Evolutionary conservation across 2,797 vertebrate species (phyloP).

Genomic region (Trachurus trachurus): DNA sequence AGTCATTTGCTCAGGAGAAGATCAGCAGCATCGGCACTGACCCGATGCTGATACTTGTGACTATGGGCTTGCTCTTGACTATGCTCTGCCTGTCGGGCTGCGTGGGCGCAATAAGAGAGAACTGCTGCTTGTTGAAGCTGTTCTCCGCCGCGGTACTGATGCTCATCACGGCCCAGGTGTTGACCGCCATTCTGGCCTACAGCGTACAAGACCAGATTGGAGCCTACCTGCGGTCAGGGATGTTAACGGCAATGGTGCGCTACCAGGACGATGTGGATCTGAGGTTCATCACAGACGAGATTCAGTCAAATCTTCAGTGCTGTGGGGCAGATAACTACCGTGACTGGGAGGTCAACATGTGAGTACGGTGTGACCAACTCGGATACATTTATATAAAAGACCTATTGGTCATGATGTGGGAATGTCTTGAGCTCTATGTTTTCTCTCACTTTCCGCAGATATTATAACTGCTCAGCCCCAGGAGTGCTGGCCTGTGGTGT

Average conservation of each 20-base stretch:
- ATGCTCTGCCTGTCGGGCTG: conserved; percentile 89
- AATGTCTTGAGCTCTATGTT: neutral
- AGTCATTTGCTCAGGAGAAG: conserved; percentile 82
- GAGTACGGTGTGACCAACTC: conserved; percentile 73
- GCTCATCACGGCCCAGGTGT: conserved; percentile 81
- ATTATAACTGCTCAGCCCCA: conserved; percentile 93
- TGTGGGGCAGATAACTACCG: conserved; percentile 90
- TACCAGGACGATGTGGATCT: conserved; percentile 93
- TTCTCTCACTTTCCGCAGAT: conserved; percentile 79
- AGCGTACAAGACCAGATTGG: conserved; percentile 82
- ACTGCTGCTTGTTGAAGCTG: conserved; percentile 85
- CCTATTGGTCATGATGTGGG: neutral
- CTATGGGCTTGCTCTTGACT: conserved; percentile 83
- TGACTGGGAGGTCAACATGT: conserved; percentile 93
- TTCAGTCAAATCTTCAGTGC: conserved; percentile 91
- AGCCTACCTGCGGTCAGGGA: conserved; percentile 76
- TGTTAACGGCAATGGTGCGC: conserved; percentile 85
- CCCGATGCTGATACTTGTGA: conserved; percentile 89
- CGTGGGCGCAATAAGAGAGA: conserved; percentile 89
- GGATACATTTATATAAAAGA: neutral
- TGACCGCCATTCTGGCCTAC: conserved; percentile 83
- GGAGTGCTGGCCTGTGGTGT: conserved; percentile 91
- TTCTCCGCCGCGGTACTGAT: conserved; percentile 81
- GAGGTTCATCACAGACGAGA: conserved; percentile 91
- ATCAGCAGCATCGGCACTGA: conserved; percentile 84